Evolutionary conservation across 2,888 invertebrate genomes (phyloP), one percentile per base, ranked within the genome.

Genomic region (Orthonychiurus folsomi): DNA sequence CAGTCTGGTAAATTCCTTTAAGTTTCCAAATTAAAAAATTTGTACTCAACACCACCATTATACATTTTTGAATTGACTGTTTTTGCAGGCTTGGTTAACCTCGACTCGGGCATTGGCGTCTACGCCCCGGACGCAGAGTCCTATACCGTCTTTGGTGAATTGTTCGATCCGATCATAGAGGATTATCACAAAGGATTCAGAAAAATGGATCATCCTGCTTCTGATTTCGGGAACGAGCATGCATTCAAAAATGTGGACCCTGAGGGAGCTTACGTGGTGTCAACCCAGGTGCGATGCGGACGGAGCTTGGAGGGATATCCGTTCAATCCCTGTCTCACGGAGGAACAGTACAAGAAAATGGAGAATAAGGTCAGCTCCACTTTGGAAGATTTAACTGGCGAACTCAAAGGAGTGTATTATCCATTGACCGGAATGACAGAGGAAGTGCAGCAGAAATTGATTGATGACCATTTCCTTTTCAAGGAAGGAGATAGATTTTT

Each of bases 91-190:
- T n/a, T n/a, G n/a, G n/a, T n/a, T n/a, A n/a, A 97, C 80, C 86
- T 88, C 78, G 95, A 96, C 81, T 93, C 93, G 71, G 93, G 94
- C 75, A 89, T 94, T 69, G 95, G 96, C 78, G 89, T 96, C 81
- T 96, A 96, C 78, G 96, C 96, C 64, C 94, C 95, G 65, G 96
- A 96, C 78, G 94, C 95, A 69, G 95, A 96, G 79, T 79, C 94
- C 62, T 97, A 96, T 84, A 86, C 88, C 74, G 84, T 88, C 62
- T 97, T 96, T 80, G 83, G 89, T 69, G 90, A 89, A 63, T 83
- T 97, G 73, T 96, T 95, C 85, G n/a, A n/a, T n/a, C n/a, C n/a
- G n/a, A n/a, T n/a, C n/a, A n/a, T n/a, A n/a, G n/a, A n/a, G n/a
- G n/a, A n/a, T n/a, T n/a, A n/a, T n/a, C n/a, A n/a, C n/a, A n/a